Base-by-base conservation (phyloP, 2,113 vertebrate genomes). In the Alces alces region DNA sequence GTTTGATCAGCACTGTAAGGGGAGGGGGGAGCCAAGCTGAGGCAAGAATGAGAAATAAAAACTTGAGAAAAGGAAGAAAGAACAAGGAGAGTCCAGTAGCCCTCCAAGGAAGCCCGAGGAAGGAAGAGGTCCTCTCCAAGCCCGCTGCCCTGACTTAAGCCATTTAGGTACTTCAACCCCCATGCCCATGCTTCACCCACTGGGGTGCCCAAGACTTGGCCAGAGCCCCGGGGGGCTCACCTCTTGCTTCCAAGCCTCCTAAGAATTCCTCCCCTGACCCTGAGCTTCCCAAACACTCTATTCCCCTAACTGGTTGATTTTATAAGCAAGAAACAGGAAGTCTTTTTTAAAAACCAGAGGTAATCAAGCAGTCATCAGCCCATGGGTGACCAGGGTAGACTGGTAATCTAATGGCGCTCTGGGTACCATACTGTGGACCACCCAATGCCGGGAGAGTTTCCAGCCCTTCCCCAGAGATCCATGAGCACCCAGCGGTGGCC, bases 311-410 rank as follows among this genome's bases (percentile, higher is more conserved):
- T 33, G 12, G 21, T 57, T 23, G 11, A 66, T n/a, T 70, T 60
- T 70, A 45, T 57, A 86, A 50, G 33, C 33, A 39, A 84, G 43
- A 89, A 61, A 39, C 14, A 28, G 6, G 23, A 47, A 36, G 30
- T 19, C 64, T 78, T 47, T 60, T 52, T 52, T 2, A 52, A 80
- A 76, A 79, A 2, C 7, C 73, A 78, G 19, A 7, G 43, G 33
- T 50, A 8, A 23, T 4, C 2, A 16, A 52, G 79, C 66, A 82
- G 43, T n/a, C 2, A 47, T 9, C 23, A 36, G 78, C 30, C 58
- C 6, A 2, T 1, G 3, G 52, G 60, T 3, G 11, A 8, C 33
- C 6, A 21, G 9, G 28, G 30, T 7, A 5, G 9, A 6, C 52
- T n/a, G n/a, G 23, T 10, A 16, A 10, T 0, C 52, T 12, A 28